A percentile compares a stretch with the other conserved stretches of the same genome.
Conservation (phyloP, 2,113 vertebrate species). For the Drymodes brunneopygia region DNA sequence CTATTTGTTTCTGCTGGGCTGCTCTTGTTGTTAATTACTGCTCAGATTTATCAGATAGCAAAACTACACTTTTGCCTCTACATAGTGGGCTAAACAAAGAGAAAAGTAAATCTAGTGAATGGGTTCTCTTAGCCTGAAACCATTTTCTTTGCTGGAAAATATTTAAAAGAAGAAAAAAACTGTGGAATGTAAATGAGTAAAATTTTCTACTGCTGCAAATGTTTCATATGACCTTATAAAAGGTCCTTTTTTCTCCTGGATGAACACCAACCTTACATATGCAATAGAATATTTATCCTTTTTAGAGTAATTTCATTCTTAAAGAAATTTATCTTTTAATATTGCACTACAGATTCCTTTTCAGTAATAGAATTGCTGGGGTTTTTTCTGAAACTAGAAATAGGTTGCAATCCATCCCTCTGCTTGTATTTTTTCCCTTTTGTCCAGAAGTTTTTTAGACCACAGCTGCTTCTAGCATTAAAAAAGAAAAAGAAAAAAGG, state of each 20-base stretch:
- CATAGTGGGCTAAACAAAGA: background rate
- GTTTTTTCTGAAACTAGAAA: background rate
- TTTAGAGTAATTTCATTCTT: conserved; percentile 28
- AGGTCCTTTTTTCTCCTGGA: conserved; percentile 19
- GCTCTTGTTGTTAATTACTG: background rate
- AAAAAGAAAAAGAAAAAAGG: background rate
- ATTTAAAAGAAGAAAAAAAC: conserved; percentile 8
- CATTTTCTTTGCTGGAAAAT: background rate
- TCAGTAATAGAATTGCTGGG: background rate
- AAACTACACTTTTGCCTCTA: background rate
- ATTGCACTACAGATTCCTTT: conserved; percentile 11
- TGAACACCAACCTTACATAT: conserved; percentile 22
- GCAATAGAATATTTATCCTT: conserved; percentile 6
- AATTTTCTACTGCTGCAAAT: conserved; percentile 15
- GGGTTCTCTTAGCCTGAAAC: background rate
- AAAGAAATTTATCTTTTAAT: conserved; percentile 35
- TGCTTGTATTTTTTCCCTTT: background rate
- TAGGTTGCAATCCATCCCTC: background rate
- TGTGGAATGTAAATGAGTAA: conserved; percentile 2
- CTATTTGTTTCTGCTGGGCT: background rate
- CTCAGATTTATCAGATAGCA: background rate
- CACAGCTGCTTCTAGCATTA: background rate
- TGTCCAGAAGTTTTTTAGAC: background rate
- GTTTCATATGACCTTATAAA: conserved; percentile 38
- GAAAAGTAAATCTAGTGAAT: background rate